A percentile compares a stretch with the other conserved stretches of the same genome.
Conservation (phyloP, 2,113 vertebrate genomes). For the Chrysemys picta region DNA sequence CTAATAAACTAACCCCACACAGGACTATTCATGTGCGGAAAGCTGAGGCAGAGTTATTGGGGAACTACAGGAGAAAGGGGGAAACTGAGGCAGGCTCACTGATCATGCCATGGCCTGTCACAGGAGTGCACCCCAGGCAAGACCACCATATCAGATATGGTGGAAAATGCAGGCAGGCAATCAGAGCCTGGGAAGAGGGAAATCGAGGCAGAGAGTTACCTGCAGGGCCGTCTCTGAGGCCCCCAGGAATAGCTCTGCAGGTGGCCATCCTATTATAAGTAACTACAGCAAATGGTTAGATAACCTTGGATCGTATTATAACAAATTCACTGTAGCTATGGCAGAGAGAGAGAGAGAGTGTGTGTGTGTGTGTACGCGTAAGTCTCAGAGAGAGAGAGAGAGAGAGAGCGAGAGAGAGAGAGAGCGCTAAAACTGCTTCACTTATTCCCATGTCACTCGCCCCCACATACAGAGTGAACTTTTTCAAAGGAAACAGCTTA, state of each 20-base stretch:
- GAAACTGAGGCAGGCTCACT: background rate
- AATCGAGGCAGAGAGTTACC: background rate
- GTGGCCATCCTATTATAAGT: background rate
- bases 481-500: constrained; percentile 73
- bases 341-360: background rate
- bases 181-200: background rate
- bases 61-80: background rate
- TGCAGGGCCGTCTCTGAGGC: background rate
- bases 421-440: background rate
- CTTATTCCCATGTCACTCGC: constrained; percentile 36
- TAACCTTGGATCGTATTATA: background rate
- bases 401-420: too few species aligned
- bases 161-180: background rate
- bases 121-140: background rate
- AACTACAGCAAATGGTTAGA: constrained; percentile 19
- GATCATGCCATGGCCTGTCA: too few species aligned
- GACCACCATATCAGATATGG: background rate
- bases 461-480: background rate
- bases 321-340: background rate
- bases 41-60: background rate
- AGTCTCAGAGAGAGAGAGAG: background rate
- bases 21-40: background rate
- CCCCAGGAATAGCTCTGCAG: background rate
- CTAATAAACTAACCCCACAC: background rate
- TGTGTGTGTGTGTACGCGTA: background rate